phyloP scores from a whole-genome alignment of 2,888 invertebrate species.

The Watsonalla binaria region DNA sequence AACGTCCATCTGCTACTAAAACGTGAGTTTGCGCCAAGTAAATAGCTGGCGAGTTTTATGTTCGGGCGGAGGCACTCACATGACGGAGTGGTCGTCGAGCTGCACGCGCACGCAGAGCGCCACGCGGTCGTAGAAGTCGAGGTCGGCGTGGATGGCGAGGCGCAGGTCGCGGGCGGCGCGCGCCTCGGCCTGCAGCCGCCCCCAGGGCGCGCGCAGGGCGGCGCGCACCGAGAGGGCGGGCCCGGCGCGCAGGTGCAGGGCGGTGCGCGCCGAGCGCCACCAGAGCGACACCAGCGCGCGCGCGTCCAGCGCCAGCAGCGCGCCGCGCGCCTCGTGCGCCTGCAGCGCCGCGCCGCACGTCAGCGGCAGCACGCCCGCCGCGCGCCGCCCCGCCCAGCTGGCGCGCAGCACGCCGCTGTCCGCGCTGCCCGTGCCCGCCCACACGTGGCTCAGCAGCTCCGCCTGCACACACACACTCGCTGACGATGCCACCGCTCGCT shows the following conservation, averaged over 20 bases:
- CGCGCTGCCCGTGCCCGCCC: slow-evolving; percentile 55
- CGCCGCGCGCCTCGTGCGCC: slow-evolving; percentile 15
- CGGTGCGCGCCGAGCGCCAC: slow-evolving; percentile 13
- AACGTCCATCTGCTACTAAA: too few relatives aligned
- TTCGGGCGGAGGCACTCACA: too few relatives aligned
- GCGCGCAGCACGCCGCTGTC: slow-evolving; percentile 42
- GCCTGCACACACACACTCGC: slow-evolving; percentile 21
- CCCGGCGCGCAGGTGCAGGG: slow-evolving; percentile 16
- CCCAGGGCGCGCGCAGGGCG: slow-evolving; percentile 24
- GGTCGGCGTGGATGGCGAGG: slow-evolving; percentile 38
- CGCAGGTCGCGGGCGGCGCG: slow-evolving; percentile 25
- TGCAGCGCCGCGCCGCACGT: slow-evolving; percentile 12
- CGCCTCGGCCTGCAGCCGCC: slow-evolving; percentile 10
- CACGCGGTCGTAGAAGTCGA: slow-evolving; percentile 55
- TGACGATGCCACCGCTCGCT: too few relatives aligned
- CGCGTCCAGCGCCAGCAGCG: slow-evolving; percentile 23
- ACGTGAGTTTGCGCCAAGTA: too few relatives aligned
- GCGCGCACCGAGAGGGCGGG: slow-evolving; percentile 12
- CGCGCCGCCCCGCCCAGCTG: slow-evolving; percentile 45
- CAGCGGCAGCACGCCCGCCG: slow-evolving; percentile 40
- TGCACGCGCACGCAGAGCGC: slow-evolving; percentile 54
- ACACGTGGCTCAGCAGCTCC: slow-evolving; percentile 58
- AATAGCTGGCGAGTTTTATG: too few relatives aligned
- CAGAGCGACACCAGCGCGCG: slow-evolving; percentile 14
- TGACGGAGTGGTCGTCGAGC: slow-evolving; percentile 16